Base-by-base conservation (phyloP, 2,797 vertebrate genomes). In the Diplodus puntazzo region DNA sequence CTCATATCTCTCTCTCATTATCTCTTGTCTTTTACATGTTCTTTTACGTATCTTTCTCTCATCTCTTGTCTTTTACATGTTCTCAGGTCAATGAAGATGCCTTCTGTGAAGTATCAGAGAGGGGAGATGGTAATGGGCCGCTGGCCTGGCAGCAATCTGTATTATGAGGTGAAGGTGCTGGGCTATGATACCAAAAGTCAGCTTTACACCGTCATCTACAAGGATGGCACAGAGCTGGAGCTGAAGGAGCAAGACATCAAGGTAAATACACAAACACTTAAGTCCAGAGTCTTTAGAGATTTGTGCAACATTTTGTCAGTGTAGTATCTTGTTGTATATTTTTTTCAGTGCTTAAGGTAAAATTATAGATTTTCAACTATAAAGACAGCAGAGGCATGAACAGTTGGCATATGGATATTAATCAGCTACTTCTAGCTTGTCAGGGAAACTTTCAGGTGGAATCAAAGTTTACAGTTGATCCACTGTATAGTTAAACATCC, bases 141-240 rank as follows among this genome's bases (percentile, higher is more conserved):
- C 4, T 99, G 98, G 98, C 98, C 98, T 0, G 98, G 98, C 61
- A 99, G 98, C 81, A 96, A 82, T 39, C 95, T 99, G n/a, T 99
- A 97, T 79, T 99, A 98, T 42, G 97, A 99, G 85, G 97, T 99
- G 1, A 96, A 96, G 79, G 96, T 99, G 67, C 83, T 96, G 66
- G 77, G 86, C 65, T 96, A 95, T 0, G 90, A 98, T 67, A n/a
- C 86, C 77, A 84, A 58, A 20, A 93, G 88, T 73, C 96, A 96
- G 80, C 95, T 97, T 43, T 99, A 98, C 85, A 98, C 96, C 0
- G 98, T 99, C 20, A 97, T 97, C 77, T 99, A 99, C 92, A 98
- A 98, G 91, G 98, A 99, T 58, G 98, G 98, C 5, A 99, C 98
- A 0, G 97, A 99, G 73, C 96, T 99, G 84, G 96, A 97, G 3